Base-by-base conservation (phyloP, 2,888 invertebrate species). In the Lypha dubia region DNA sequence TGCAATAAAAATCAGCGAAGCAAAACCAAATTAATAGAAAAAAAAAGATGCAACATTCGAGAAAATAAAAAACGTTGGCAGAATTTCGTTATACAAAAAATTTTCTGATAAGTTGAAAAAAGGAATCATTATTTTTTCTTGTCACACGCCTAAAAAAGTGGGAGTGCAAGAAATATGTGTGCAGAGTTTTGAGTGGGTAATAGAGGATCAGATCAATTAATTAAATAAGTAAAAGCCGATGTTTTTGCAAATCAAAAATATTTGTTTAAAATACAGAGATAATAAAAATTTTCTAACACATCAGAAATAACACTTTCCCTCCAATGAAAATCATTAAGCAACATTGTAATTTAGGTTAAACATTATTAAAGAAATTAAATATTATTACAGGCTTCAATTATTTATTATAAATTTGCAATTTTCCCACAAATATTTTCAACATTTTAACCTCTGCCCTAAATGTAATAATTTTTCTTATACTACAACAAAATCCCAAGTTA, bases 11-110 rank as follows among this genome's bases (percentile, higher is more conserved):
- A 41, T 13, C 60, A 70, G 38, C 75, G 6, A 79, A 79, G 68
- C 53, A 60, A 62, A 79, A 65, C 67, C 62, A 63, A 74, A 28
- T 70, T 70, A 28, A 67, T 46, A 22, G 5, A 28, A 65, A 24
- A 28, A 67, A 63, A 46, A 22, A 58, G 24, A 56, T 15, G 15
- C 44, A 79, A 35, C 41, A 62, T 28, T 53, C 22, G 5, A 71
- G 20, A 20, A 62, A 68, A 28, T 15, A 76, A 3, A n/a, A 60
- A 38, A n/a, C 68, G 38, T 53, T n/a, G 35, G 9, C 11, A 17
- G 4, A n/a, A 49, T 17, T 49, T 17, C 17, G 44, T 46, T n/a
- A 11, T 49, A 17, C n/a, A n/a, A n/a, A n/a, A n/a, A n/a, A n/a
- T n/a, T n/a, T n/a, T n/a, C n/a, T n/a, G n/a, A n/a, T n/a, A n/a